Percentiles rank a stretch among this genome's conserved stretches.
Evolutionary conservation across 2,888 invertebrate species (phyloP).

Genomic region (Fabriciana adippe): DNA sequence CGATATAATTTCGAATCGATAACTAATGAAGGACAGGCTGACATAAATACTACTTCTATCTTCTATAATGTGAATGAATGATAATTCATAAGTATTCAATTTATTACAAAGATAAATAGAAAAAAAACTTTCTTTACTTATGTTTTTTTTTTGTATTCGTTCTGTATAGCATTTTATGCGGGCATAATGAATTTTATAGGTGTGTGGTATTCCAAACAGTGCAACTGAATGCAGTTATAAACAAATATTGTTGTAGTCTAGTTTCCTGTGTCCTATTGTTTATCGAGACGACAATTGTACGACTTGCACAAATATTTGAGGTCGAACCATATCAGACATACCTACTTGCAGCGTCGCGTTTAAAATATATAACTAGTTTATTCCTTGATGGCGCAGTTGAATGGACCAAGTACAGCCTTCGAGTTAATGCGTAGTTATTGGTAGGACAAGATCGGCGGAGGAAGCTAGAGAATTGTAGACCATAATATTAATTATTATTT

Average conservation of each 20-base stretch:
- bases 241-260: slow-evolving; percentile 19
- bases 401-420: slow-evolving; percentile 39
- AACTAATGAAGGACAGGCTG: slow-evolving; percentile 4
- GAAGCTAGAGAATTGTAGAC: background rate
- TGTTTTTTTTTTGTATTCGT: background rate
- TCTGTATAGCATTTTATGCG: no score
- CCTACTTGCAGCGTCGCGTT: slow-evolving; percentile 45
- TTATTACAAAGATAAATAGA: slow-evolving; percentile 5
- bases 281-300: slow-evolving; percentile 14
- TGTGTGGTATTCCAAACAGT: background rate
- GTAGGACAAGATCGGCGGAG: slow-evolving; percentile 1
- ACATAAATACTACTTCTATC: no score
- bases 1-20: slow-evolving; percentile 4
- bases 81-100: slow-evolving; percentile 3
- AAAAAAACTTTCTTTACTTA: no score
- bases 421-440: background rate
- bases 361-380: slow-evolving; percentile 43
- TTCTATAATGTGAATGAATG: no score
- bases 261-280: slow-evolving; percentile 25
- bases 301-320: slow-evolving; percentile 40
- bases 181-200: no score
- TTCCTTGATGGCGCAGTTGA: slow-evolving; percentile 47
- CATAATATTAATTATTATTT: background rate
- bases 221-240: slow-evolving; percentile 21
- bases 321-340: slow-evolving; percentile 37